Evolutionary conservation across 2,113 vertebrate genomes (phyloP).

Genomic region (Myotis yumanensis): DNA sequence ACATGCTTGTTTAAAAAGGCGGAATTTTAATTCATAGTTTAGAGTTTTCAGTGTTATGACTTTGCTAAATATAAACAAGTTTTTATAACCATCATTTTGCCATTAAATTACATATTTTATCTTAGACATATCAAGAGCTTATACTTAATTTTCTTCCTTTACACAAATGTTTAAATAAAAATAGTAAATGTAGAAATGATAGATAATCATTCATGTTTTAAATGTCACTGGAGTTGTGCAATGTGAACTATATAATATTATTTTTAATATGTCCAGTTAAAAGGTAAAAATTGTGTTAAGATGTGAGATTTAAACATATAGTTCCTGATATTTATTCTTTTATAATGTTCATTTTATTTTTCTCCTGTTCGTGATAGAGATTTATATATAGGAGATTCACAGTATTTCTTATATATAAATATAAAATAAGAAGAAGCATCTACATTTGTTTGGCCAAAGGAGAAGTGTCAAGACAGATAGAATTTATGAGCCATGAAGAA

Average conservation of each 20-base stretch:
- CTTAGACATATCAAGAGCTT: background rate
- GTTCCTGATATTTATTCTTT: background rate
- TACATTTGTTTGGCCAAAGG: background rate
- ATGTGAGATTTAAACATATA: background rate
- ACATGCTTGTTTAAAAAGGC: background rate
- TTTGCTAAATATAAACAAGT: slow-evolving; percentile 43
- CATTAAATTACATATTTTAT: slow-evolving; percentile 1
- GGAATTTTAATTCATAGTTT: slow-evolving; percentile 29
- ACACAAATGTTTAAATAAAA: background rate
- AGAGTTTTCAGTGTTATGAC: background rate
- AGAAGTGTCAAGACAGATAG: background rate
- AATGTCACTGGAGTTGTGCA: background rate
- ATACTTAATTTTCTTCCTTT: background rate
- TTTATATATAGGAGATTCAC: background rate
- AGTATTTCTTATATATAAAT: background rate
- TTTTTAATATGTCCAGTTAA: background rate
- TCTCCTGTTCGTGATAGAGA: background rate
- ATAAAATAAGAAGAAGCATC: background rate
- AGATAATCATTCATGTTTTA: slow-evolving; percentile 1
- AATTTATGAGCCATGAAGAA: background rate
- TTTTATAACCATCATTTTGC: slow-evolving; percentile 28
- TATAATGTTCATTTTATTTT: background rate
- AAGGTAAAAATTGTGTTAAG: background rate
- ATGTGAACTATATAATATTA: background rate
- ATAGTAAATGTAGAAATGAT: background rate